Base-by-base conservation (phyloP, 92 coral and sea anemone species). In the Epizoanthus ramosus region DNA sequence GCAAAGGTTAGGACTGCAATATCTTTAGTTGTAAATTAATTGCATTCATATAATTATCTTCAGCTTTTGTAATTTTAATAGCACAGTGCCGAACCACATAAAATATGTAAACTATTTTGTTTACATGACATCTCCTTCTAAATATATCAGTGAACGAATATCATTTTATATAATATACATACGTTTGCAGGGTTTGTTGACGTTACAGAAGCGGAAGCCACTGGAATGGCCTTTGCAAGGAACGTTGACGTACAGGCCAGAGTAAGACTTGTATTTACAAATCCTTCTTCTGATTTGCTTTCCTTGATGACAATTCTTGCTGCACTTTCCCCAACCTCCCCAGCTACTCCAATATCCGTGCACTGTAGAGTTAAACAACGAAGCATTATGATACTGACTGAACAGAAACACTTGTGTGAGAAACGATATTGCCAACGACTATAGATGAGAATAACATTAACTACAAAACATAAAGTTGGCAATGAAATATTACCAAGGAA, bases 321-420 rank as follows among this genome's bases (percentile, higher is more conserved):
- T 75, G 80, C 80, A 75, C 50, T 75, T 58, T 15, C 80, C n/a
- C 80, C 80, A 75, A 13, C 53, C 4, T 13, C 80, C 80, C 80
- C 80, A 75, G 5, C 57, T 71, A 5, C 31, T 45, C 75, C 75
- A 71, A 12, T 71, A 71, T 71, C 75, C 75, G 45, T 71, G 50
- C 18, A 45, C 56, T 71, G 58, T 19, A 24, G 22, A 41, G 37
- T 35, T 28, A 39, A 18, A 12, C 39, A 69, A 22, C 14, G 0
- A 68, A 39, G 35, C 33, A 28, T 24, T 18, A 1, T 12, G 13
- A 50, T 50, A 50, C 54, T 50, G 15, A 50, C 54, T 50, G 54
- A 50, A 6, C 54, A 50, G 2, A 47, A 47, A 47, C 53, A 8
- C 14, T 6, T 43, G 10, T 43, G 47, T 41, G 50, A 43, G 0